Evolutionary conservation across 92 coral and sea anemone genomes (phyloP), one percentile per base, ranked within the genome.

Genomic region (Chrysogorgia sp.): DNA sequence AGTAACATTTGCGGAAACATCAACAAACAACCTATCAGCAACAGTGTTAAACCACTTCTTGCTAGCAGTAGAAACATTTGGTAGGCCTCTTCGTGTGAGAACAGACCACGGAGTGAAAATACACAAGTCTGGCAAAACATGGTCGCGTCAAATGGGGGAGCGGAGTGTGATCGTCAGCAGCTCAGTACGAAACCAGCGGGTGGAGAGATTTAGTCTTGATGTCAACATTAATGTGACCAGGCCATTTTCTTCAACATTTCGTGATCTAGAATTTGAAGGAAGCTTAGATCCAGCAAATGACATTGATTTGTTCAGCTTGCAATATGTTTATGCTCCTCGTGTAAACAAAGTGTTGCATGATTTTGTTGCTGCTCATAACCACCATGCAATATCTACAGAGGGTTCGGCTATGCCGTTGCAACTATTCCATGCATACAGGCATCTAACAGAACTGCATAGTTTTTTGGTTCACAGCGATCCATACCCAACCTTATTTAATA

Each of bases 71-170:
- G 64, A 56, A 53, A 66, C 37, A 17, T 80, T 67, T 80, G 77
- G 84, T 41, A 57, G 67, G 26, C 78, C 77, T 67, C 43, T 80
- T 45, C 66, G 84, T 45, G 84, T 80, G 58, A 56, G 69, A 58
- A 52, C 84, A 13, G 84, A 80, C 56, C 84, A 80, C 55, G 77
- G 26, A 77, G 84, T 67, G 84, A 80, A 45, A 80, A 80, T 58
- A 57, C 76, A 53, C 57, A 50, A 24, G 56, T 80, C 58, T 80
- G 84, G 84, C 55, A 58, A 67, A 41, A 80, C 65, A 80, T 80
- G 84, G 77, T 68, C 56, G 35, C 66, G n/a, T n/a, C n/a, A n/a
- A n/a, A n/a, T n/a, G n/a, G n/a, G n/a, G n/a, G n/a, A n/a, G n/a
- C n/a, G n/a, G n/a, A n/a, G 84, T 67, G 77, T 67, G 50, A 80